phyloP scores from a whole-genome alignment of 35 echinoderm and acorn worm species.

The Ophiothrix spiculata region DNA sequence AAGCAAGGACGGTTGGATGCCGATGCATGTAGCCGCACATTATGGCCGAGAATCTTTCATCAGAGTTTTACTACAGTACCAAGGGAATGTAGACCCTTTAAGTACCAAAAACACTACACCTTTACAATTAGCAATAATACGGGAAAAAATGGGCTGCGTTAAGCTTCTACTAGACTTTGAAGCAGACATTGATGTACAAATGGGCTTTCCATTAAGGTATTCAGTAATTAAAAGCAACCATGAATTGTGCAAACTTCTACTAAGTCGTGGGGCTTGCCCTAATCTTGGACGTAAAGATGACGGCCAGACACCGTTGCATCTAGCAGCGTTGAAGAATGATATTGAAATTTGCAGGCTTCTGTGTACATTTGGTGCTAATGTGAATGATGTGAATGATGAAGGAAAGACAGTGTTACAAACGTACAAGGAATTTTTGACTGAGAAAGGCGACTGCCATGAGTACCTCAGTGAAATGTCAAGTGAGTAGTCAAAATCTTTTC shows the following conservation, averaged over 20 bases:
- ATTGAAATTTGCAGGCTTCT: conserved; percentile 41
- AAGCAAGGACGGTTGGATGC: conserved; percentile 63
- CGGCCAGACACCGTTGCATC: conserved; percentile 59
- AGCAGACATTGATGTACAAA: conserved; percentile 61
- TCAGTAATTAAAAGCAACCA: conserved; percentile 62
- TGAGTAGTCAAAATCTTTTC: conserved; percentile 11
- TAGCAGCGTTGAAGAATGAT: conserved; percentile 62
- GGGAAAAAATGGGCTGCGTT: conserved; percentile 51
- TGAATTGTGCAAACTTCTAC: conserved; percentile 18
- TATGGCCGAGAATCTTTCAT: conserved; percentile 75
- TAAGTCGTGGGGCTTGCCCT: conserved; percentile 42
- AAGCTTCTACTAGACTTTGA: conserved; percentile 45
- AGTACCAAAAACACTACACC: conserved; percentile 66
- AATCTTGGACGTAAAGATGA: conserved; percentile 64
- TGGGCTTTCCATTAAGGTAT: conserved; percentile 61
- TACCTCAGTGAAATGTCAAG: conserved; percentile 22
- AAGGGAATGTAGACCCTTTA: conserved; percentile 37
- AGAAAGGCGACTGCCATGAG: conserved; percentile 13
- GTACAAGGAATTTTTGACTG: conserved; percentile 15
- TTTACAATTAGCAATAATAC: conserved; percentile 67
- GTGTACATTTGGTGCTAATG: conserved; percentile 54
- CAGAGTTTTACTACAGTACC: conserved; percentile 37
- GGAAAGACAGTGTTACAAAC: conserved; percentile 40
- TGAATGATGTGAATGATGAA: conserved; percentile 44
- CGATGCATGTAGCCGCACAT: conserved; percentile 66